A percentile compares a stretch with the other conserved stretches of the same genome.
Conservation (phyloP, 2,888 invertebrate genomes). For the Drosophila recens region DNA sequence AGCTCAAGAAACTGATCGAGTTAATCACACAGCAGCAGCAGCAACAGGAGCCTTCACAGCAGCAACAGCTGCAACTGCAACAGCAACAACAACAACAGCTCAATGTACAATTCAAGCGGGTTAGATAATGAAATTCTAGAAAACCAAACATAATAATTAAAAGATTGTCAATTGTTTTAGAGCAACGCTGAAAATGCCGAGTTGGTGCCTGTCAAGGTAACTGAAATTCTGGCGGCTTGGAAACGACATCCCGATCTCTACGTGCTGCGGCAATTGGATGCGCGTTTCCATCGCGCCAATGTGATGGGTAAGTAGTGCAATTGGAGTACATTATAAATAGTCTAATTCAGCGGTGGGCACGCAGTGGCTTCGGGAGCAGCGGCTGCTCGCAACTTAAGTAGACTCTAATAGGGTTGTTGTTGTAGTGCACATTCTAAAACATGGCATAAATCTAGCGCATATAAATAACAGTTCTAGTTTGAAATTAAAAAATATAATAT, state of each 20-base stretch:
- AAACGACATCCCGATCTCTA: constrained; percentile 81
- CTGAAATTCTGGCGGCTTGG: constrained; percentile 83
- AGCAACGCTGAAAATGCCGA: constrained; percentile 28
- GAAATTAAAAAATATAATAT: no score
- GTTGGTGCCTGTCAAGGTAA: constrained; percentile 78
- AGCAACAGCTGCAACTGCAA: constrained; percentile 73
- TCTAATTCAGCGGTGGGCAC: no score
- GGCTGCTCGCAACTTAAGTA: no score
- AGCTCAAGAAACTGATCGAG: constrained; percentile 81
- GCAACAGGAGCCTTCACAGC: constrained; percentile 58
- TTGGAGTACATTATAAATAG: background rate
- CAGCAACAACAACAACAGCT: constrained; percentile 80
- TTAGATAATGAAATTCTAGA: constrained; percentile 42
- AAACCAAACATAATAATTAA: background rate
- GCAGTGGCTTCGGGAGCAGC: no score
- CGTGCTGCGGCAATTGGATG: constrained; percentile 79
- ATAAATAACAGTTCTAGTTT: no score
- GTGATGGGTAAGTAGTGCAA: constrained; percentile 80
- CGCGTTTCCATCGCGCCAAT: constrained; percentile 83
- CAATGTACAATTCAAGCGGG: constrained; percentile 80
- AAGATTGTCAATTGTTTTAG: constrained; percentile 21
- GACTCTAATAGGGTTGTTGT: no score
- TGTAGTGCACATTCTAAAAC: no score
- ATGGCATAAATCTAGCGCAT: no score
- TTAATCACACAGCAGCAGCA: constrained; percentile 78